Base-by-base conservation (phyloP, 2,888 invertebrate species). In the Synergus laeviventris region DNA sequence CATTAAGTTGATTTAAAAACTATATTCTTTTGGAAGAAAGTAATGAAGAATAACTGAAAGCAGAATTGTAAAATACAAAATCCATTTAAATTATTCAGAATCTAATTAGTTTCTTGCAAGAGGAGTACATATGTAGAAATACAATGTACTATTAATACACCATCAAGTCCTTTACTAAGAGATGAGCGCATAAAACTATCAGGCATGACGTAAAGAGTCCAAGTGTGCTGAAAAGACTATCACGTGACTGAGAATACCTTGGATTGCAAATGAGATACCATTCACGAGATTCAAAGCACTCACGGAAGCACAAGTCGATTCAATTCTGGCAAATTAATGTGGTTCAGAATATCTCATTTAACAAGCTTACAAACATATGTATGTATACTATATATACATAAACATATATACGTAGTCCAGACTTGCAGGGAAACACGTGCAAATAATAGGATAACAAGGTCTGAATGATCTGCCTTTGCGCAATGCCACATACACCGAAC, bases 271-370 rank as follows among this genome's bases (percentile, higher is more conserved):
- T 78, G 79, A 85, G 87, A 86, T 85, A 84, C 81, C 83, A 85
- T 86, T 86, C 82, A 83, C 81, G 75, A 78, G 74, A 76, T 73
- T 79, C 77, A 81, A 80, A 82, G 77, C 76, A 81, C 76, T 81
- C 83, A 73, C 84, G 83, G 85, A 82, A 86, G 85, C 86, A 76
- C 81, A 77, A 70, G 78, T 78, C 81, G 82, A 85, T 82, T 84
- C 82, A 82, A 85, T 84, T 79, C 82, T 84, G 87, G 86, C 85
- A 86, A 87, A 86, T 86, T 87, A 86, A 87, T 87, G 83, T 80
- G 74, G 79, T 78, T 66, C 75, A 79, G 77, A 81, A 85, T 84
- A 84, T 86, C 81, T 85, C 84, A 86, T 84, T 86, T 82, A 82
- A 38, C 18, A 56, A 21, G 9, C 21, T 11, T 21, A 56, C 21